These are phyloP conservation scores for Tachyglossus aculeatus DNA, from an alignment of 2,797 vertebrate species.

Conservation along the genomic window DNA sequence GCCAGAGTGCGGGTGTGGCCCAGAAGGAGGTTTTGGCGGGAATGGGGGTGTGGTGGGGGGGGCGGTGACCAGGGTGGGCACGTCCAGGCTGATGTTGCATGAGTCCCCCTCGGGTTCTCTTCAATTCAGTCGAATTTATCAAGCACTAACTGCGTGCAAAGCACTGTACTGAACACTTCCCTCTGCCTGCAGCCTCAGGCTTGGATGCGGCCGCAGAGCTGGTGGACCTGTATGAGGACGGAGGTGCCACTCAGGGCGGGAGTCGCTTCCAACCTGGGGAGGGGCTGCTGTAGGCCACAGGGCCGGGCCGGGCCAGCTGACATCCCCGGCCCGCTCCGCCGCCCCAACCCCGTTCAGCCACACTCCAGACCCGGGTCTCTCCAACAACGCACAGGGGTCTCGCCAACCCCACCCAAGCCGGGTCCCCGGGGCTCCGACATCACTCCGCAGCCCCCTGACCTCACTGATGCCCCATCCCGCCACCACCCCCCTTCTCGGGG, in stretches of 20 bases:
- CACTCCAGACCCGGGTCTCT: slow-evolving; percentile 41
- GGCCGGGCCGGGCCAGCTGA: slow-evolving; percentile 33
- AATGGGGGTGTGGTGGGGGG: no score
- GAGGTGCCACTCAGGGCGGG: slow-evolving; percentile 13
- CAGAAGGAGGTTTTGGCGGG: no score
- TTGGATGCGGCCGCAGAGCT: slow-evolving; percentile 18
- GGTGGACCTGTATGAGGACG: slow-evolving; percentile 36
- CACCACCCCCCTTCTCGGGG: no score
- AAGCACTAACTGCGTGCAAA: neutral
- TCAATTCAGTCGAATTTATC: no score
- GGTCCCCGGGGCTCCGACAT: neutral
- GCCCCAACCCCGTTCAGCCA: slow-evolving; percentile 20
- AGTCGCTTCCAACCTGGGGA: slow-evolving; percentile 25
- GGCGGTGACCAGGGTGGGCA: no score
- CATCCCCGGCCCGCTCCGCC: neutral
- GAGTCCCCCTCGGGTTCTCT: no score
- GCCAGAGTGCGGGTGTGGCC: neutral
- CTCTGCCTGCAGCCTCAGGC: slow-evolving; percentile 20
- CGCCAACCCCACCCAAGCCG: neutral
- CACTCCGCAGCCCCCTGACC: no score
- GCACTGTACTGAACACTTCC: neutral
- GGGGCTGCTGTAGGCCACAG: slow-evolving; percentile 28
- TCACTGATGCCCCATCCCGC: no score
- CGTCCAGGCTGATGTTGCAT: no score
- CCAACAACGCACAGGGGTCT: slow-evolving; percentile 3